Base-by-base conservation (phyloP, 2,888 invertebrate genomes). In the Diarsia brunnea region DNA sequence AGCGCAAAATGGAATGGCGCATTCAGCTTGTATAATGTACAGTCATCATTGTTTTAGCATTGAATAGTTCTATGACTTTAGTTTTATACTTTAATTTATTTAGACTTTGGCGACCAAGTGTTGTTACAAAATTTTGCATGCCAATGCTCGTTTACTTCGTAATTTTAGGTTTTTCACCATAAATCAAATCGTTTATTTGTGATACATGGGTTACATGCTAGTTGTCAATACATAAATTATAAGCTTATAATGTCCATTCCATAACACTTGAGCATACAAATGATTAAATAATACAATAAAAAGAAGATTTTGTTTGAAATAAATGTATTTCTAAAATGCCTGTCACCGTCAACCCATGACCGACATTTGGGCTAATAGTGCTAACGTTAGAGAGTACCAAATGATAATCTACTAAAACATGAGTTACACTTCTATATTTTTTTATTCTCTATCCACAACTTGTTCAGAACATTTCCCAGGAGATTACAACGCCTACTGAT, bases 401-500 rank as follows among this genome's bases (percentile, higher is more conserved):
- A 38, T 55, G 24, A 16, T 3, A 16, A 55, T 55, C 14, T 8
- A 58, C 16, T n/a, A 19, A 27, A 4, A 4, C 19, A 21, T 8
- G 16, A 64, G 14, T 43, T 47, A 5, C 49, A 5, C 21, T 43
- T 60, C 43, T 43, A 24, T 43, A 27, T 19, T 31, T 65, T 14
- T 1, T 24, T 60, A 24, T 51, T 77, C 77, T 77, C 60, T 72
- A 64, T 5, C 55, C 65, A 21, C 31, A 38, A 31, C 38, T 77
- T 71, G 66, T 60, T 75, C 43, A 10, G 43, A 73, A 51, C 75
- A 79, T 38, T 64, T 72, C 84, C 60, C 84, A 11, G 1, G 70
- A 74, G 84, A 84, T 82, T 82, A 84, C 82, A 75, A 82, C 76
- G 19, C 79, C 58, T 79, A 60, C 51, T 49, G 65, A 70, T 76